These are phyloP conservation scores for Trachelus stipa DNA, from an alignment of 2,888 invertebrate genomes.

Conservation along the genomic window DNA sequence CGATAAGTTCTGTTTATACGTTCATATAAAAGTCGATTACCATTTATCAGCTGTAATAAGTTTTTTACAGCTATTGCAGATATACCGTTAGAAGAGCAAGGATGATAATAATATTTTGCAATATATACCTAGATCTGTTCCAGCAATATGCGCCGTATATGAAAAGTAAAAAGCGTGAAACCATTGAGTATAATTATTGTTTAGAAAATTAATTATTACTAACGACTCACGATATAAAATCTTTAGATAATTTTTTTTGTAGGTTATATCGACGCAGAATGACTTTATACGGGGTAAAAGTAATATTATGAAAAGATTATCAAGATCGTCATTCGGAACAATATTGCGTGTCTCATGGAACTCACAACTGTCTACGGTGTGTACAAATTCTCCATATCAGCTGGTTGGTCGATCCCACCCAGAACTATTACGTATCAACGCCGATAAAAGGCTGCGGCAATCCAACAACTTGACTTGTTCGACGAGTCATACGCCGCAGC, in stretches of 20 bases:
- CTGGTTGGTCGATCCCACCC: constrained; percentile 6
- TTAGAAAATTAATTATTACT: neutral
- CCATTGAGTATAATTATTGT: neutral
- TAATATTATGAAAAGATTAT: neutral
- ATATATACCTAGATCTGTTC: neutral
- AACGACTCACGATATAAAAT: neutral
- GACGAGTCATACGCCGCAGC: constrained; percentile 19
- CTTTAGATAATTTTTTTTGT: neutral
- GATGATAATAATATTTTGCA: neutral
- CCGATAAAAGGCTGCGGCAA: constrained; percentile 14
- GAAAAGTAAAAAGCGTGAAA: neutral
- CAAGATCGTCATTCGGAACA: neutral
- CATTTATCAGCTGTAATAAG: neutral
- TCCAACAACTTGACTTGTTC: constrained; percentile 14
- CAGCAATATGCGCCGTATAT: neutral
- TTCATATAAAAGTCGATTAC: neutral
- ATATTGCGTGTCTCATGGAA: neutral
- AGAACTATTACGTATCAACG: neutral
- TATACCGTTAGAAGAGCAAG: neutral
- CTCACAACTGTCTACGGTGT: neutral
- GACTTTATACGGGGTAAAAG: neutral
- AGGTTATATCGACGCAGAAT: neutral
- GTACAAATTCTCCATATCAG: constrained; percentile 14
- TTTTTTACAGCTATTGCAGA: neutral
- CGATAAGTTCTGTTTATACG: neutral